A percentile compares a stretch with the other conserved stretches of the same genome.
phyloP scores from a whole-genome alignment of 2,797 vertebrate genomes.

The Spinus pinus region DNA sequence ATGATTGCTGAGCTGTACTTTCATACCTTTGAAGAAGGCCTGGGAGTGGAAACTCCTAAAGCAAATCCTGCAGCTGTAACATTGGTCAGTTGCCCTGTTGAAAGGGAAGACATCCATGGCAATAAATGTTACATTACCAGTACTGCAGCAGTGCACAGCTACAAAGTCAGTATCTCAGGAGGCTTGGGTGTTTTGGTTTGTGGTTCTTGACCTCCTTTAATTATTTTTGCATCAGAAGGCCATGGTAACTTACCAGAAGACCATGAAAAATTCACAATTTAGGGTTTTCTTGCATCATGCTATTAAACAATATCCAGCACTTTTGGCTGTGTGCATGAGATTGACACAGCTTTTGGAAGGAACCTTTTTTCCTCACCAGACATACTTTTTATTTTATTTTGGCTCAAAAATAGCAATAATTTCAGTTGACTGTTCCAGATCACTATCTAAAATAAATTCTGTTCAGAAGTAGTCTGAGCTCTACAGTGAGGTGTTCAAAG shows the following conservation, averaged over 20 bases:
- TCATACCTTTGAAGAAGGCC: background rate
- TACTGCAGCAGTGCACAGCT: background rate
- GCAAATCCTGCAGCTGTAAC: background rate
- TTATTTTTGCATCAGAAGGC: background rate
- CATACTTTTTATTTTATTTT: background rate
- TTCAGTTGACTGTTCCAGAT: background rate
- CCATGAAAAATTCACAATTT: background rate
- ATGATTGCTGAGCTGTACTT: background rate
- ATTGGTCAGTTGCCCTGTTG: rapidly evolving
- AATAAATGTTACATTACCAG: background rate
- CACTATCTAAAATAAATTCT: background rate
- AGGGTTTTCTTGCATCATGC: background rate
- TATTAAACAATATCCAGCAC: background rate
- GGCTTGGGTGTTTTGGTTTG: background rate
- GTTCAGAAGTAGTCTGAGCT: background rate
- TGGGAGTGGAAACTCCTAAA: background rate
- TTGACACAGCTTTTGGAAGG: background rate
- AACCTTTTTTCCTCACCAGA: background rate
- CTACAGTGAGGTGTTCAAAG: background rate
- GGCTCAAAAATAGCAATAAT: background rate
- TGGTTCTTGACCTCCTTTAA: background rate
- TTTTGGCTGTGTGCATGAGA: background rate
- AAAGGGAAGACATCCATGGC: background rate
- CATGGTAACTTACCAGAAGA: background rate
- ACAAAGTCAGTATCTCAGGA: background rate